Percentiles rank a stretch among this genome's conserved stretches.
Conservation (phyloP, 2,888 invertebrate genomes). For the Argyra leucocephala region DNA sequence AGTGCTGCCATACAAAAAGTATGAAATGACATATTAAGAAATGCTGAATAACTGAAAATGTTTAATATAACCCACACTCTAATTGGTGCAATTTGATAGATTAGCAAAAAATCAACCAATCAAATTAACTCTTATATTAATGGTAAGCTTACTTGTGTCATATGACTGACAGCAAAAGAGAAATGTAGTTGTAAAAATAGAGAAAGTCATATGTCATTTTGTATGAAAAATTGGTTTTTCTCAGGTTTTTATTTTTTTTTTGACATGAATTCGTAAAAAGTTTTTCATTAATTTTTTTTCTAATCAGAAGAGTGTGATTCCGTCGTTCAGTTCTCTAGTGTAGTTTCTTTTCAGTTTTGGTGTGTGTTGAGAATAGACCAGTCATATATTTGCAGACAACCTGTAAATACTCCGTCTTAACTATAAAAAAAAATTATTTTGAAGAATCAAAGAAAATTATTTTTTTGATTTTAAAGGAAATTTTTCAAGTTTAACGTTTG, state of each 20-base stretch:
- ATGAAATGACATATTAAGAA: no score
- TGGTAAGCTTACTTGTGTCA: neutral
- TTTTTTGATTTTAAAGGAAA: neutral
- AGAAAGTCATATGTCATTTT: neutral
- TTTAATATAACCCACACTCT: neutral
- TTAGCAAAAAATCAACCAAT: neutral
- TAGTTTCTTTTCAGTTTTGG: slow-evolving; percentile 55
- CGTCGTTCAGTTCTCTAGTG: slow-evolving; percentile 12
- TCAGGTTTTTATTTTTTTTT: neutral
- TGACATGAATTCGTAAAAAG: slow-evolving; percentile 26
- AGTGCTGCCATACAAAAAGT: no score
- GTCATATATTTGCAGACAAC: slow-evolving; percentile 45
- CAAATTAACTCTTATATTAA: neutral
- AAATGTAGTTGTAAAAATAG: neutral
- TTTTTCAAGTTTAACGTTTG: neutral
- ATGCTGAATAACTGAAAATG: no score
- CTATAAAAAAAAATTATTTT: slow-evolving; percentile 18
- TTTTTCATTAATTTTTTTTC: slow-evolving; percentile 21
- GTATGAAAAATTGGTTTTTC: neutral
- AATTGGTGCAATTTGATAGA: neutral
- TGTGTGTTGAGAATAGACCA: slow-evolving; percentile 62
- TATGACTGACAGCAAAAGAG: neutral
- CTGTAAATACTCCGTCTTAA: slow-evolving; percentile 55
- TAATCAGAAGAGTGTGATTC: no score
- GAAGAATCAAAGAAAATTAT: slow-evolving; percentile 12